Evolutionary conservation across 2,888 invertebrate species (phyloP), one percentile per base, ranked within the genome.

Genomic region (Dioctria linearis): DNA sequence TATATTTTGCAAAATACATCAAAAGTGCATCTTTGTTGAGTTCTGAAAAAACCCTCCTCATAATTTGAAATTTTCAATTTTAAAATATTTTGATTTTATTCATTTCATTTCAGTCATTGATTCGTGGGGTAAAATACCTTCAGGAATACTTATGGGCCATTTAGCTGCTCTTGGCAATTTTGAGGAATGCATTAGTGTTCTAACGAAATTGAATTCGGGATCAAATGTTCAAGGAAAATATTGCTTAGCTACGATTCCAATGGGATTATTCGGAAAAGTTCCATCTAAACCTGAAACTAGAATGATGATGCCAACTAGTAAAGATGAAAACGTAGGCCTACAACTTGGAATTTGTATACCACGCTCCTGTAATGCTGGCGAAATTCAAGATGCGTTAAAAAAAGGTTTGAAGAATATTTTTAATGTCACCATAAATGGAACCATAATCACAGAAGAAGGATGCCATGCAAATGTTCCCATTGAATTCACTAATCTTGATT

Each of bases 51-150:
- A 25, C 25, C 25, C 25, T 25, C 25, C 25, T 25, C 25, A 25
- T 25, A 25, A 25, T 25, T 25, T 25, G 25, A 25, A 25, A 25
- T 25, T 25, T 25, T 25, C 25, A 25, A 25, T 25, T 25, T 25
- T 25, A 25, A 25, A 25, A 25, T 25, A 25, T 25, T 25, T 25
- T 25, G 25, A 25, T 25, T 25, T 25, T 25, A 25, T 25, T 25
- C 25, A 25, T 37, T 69, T 51, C 25, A 3, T 82, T 81, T 2
- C 63, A 88, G 88, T 87, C 84, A 37, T 87, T 2, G 88, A 88
- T 84, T 85, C 88, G 5, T 85, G 85, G 75, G 86, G 86, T 8
- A 88, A 87, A 84, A 78, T 86, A 8, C 86, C 87, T 59, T 82
- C 86, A 5, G 87, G 88, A 42, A 73, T 87, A 11, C 79, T 86